A percentile compares a stretch with the other conserved stretches of the same genome.
These are phyloP conservation scores for Herpetotheres cachinnans DNA, from an alignment of 2,113 vertebrate species.

Conservation along the genomic window DNA sequence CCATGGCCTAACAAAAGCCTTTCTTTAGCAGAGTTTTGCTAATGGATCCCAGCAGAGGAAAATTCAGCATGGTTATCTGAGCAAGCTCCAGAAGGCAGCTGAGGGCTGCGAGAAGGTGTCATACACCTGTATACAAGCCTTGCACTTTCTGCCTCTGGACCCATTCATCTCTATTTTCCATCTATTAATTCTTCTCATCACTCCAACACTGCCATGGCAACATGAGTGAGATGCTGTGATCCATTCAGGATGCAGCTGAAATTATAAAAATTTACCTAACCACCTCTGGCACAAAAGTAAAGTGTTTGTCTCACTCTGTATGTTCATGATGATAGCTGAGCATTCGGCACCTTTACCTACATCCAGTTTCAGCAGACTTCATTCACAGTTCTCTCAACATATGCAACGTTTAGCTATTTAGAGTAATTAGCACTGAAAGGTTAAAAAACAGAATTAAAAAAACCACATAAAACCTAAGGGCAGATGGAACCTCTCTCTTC, in stretches of 20 bases:
- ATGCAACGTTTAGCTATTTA: background rate
- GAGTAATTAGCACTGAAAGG: background rate
- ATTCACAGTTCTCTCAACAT: background rate
- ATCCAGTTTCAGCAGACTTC: background rate
- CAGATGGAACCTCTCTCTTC: background rate
- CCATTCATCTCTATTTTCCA: background rate
- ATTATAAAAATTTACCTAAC: background rate
- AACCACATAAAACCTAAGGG: background rate
- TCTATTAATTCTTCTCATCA: background rate
- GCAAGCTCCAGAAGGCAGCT: background rate
- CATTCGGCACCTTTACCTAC: background rate
- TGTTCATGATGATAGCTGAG: background rate
- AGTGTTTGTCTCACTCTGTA: background rate
- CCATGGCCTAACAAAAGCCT: background rate
- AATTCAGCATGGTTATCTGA: background rate
- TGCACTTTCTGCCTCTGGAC: background rate
- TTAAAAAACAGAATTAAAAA: background rate
- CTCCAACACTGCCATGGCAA: background rate
- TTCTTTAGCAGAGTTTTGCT: background rate
- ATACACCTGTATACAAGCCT: background rate
- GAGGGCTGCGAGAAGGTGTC: background rate
- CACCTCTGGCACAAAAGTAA: background rate
- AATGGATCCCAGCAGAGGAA: background rate
- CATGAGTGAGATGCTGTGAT: background rate
- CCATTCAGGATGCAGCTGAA: background rate